These are phyloP conservation scores for Serilophus lunatus DNA, from an alignment of 2,113 vertebrate species.

Conservation along the genomic window DNA sequence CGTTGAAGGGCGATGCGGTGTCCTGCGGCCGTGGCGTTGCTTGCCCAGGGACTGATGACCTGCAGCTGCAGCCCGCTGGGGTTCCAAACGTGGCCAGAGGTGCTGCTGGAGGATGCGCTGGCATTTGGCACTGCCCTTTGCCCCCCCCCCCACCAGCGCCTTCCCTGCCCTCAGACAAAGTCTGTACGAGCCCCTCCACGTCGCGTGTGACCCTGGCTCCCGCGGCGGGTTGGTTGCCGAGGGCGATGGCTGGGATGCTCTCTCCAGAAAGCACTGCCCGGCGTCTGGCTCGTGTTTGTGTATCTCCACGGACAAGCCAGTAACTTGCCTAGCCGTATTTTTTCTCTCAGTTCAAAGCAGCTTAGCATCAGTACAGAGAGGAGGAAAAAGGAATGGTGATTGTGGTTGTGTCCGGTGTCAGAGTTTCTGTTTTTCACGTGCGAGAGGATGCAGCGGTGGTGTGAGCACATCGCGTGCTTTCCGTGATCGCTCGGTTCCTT, in stretches of 20 bases:
- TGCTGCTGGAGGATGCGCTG: neutral
- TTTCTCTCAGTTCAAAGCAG: neutral
- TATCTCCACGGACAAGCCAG: neutral
- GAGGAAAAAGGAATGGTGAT: neutral
- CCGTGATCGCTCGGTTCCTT: neutral
- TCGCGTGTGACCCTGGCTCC: neutral
- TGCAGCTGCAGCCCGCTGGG: neutral
- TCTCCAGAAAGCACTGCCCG: neutral
- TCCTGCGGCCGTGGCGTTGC: neutral
- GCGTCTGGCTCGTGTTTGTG: fast-evolving
- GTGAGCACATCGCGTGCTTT: neutral
- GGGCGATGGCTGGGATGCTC: neutral
- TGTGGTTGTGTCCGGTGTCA: neutral
- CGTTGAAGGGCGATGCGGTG: neutral
- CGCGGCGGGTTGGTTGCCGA: neutral
- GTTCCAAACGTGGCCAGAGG: neutral
- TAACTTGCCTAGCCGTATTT: neutral
- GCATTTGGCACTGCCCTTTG: neutral
- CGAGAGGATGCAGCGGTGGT: neutral
- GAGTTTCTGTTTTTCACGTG: neutral
- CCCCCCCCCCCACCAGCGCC: neutral
- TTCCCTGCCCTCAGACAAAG: neutral
- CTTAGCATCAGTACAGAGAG: neutral
- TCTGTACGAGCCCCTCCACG: neutral
- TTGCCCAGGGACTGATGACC: neutral